Base-by-base conservation (phyloP, 2,113 vertebrate genomes). In the Oncorhynchus masou region DNA sequence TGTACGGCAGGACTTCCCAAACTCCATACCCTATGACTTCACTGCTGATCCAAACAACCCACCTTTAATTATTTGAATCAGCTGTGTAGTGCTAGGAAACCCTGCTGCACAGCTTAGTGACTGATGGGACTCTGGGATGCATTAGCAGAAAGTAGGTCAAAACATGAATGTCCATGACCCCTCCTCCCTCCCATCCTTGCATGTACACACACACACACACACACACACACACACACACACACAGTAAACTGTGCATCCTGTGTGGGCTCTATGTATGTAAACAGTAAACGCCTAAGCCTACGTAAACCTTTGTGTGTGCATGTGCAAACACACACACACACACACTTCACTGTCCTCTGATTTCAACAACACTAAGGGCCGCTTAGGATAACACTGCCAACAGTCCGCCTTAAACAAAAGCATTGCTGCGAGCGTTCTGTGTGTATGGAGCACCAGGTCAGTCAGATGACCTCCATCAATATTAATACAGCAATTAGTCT, bases 401-500 rank as follows among this genome's bases (percentile, higher is more conserved):
- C 68, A 22, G 45, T 49, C 20, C 13, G 12, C 19, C 39, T 45
- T 45, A 45, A 45, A 45, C 39, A 45, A 45, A 45, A 12, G 39
- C 39, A 3, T 70, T 49, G n/a, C 29, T 4, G 45, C 8, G 31
- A 48, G 68, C 31, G 19, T 9, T 39, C 31, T n/a, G 16, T 5
- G 19, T 15, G 15, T 20, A 22, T 34, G 67, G 59, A 57, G 13
- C 79, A 81, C 81, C 80, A 79, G 86, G 84, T 87, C 82, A 79
- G 73, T 73, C 75, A 81, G 84, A 90, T 3, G 59, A 83, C 82
- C 79, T 74, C 78, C 86, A 92, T 93, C 83, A 90, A 93, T 92
- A 92, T 92, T 90, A 88, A 92, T 84, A 75, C 45, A 78, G 75
- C 82, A 84, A 80, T 83, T 81, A 86, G 78, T 71, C 13, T 57